Conservation (phyloP, 2,113 vertebrate genomes). For the Neogale vison region DNA sequence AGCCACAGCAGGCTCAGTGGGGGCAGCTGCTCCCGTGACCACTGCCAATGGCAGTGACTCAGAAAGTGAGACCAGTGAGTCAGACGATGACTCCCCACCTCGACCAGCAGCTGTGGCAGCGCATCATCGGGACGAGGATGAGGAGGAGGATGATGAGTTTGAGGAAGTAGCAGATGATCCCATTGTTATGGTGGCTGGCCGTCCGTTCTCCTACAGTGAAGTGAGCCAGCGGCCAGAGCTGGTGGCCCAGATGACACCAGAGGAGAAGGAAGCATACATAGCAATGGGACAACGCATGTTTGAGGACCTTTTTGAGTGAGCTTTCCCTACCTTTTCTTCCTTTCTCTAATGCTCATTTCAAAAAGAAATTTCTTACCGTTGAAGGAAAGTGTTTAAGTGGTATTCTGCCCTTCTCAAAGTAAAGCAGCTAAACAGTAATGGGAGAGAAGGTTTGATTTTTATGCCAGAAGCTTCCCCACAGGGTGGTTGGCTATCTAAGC, state of each 20-base stretch:
- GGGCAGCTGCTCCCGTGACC: slow-evolving; percentile 76
- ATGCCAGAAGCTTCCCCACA: slow-evolving; percentile 64
- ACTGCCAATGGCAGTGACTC: slow-evolving; percentile 92
- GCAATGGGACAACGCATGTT: slow-evolving; percentile 97
- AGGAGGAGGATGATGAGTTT: slow-evolving; percentile 94
- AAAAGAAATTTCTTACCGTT: slow-evolving; percentile 58
- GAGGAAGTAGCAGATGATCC: slow-evolving; percentile 95
- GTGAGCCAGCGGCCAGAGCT: slow-evolving; percentile 96
- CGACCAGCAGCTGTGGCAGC: slow-evolving; percentile 19
- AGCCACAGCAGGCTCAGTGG: slow-evolving; percentile 71
- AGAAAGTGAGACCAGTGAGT: slow-evolving; percentile 98
- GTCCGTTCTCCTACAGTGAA: slow-evolving; percentile 90
- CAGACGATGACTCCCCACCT: slow-evolving; percentile 91
- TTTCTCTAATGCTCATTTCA: slow-evolving; percentile 49
- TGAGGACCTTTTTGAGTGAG: slow-evolving; percentile 97
- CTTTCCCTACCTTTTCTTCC: background rate
- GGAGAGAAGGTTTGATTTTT: slow-evolving; percentile 55
- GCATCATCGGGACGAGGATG: slow-evolving; percentile 79
- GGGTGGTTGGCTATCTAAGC: slow-evolving; percentile 6
- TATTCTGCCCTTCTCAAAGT: background rate
- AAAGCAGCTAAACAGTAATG: background rate
- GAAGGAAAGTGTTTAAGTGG: slow-evolving; percentile 49
- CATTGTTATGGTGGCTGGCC: slow-evolving; percentile 92
- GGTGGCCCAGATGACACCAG: slow-evolving; percentile 95
- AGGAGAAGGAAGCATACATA: slow-evolving; percentile 98